Base-by-base conservation (phyloP, 2,888 invertebrate species). In the Dioctria linearis region DNA sequence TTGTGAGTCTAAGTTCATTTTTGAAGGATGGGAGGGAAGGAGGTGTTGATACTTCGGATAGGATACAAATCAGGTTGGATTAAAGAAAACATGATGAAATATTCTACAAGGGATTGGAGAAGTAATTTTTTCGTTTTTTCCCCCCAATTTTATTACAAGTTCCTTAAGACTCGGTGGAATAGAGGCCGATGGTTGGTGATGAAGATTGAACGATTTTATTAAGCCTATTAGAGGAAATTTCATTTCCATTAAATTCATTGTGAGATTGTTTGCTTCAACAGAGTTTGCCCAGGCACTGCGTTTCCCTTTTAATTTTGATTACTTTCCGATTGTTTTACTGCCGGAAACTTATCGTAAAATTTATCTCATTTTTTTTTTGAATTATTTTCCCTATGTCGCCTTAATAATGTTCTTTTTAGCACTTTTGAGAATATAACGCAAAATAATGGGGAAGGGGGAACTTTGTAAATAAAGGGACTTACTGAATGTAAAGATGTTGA, bases 151-250 rank as follows among this genome's bases (percentile, higher is more conserved):
- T 54, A 54, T 54, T n/a, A 54, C 54, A 54, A 54, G 6, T 54
- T 54, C 11, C 11, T 46, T 9, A 46, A 25, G 25, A 46, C 5
- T 46, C 46, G 46, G 5, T 2, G 46, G 46, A 5, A 8, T 46
- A 6, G 46, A 8, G 8, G 5, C 46, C 46, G 46, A 8, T 25
- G 9, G 67, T 8, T 9, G 43, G 11, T 25, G 46, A n/a, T 8
- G 49, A 67, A 25, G 69, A 54, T 73, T 73, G 73, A 69, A 51
- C n/a, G 43, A 73, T 43, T 73, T 73, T 73, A 73, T 59, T 54
- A 73, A 8, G 39, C 57, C 13, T n/a, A 9, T 65, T 39, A 9
- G 42, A 61, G 61, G 25, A 73, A 73, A 73, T 73, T 73, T 57
- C 57, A 73, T 73, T 73, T 57, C 40, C 73, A 73, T 73, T 59